Conservation (phyloP, 2,113 vertebrate genomes). For the Hyla sarda region DNA sequence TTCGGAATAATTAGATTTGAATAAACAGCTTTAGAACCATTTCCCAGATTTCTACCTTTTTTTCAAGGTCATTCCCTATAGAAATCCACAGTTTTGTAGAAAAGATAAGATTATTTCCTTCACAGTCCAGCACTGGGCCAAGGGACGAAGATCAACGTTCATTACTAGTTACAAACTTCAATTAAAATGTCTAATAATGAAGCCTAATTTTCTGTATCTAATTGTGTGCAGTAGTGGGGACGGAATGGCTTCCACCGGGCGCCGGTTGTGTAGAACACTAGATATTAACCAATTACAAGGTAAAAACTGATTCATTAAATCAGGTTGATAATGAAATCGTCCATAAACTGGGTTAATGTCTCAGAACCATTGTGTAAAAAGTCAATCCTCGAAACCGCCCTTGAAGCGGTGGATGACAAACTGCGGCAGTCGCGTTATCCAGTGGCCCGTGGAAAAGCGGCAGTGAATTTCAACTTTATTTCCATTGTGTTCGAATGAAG, state of each 20-base stretch:
- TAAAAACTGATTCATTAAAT: slow-evolving; percentile 54
- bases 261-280: neutral
- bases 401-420: slow-evolving; percentile 9
- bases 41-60: neutral
- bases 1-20: neutral
- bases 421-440: neutral
- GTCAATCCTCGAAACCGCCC: neutral
- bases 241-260: neutral
- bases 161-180: slow-evolving; percentile 27
- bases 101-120: slow-evolving; percentile 7
- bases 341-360: slow-evolving; percentile 56
- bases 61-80: neutral
- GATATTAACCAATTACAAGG: slow-evolving; percentile 48
- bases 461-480: neutral
- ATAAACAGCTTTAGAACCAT: slow-evolving; percentile 19
- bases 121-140: slow-evolving; percentile 14
- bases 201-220: slow-evolving; percentile 35
- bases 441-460: neutral
- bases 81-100: neutral
- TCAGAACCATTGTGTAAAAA: slow-evolving; percentile 20
- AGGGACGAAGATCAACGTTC: slow-evolving; percentile 1
- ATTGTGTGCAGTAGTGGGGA: neutral
- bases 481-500: neutral
- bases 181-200: slow-evolving; percentile 40
- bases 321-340: slow-evolving; percentile 44